These are phyloP conservation scores for Thecocarcelia acutangulata DNA, from an alignment of 2,888 invertebrate species.

Conservation along the genomic window DNA sequence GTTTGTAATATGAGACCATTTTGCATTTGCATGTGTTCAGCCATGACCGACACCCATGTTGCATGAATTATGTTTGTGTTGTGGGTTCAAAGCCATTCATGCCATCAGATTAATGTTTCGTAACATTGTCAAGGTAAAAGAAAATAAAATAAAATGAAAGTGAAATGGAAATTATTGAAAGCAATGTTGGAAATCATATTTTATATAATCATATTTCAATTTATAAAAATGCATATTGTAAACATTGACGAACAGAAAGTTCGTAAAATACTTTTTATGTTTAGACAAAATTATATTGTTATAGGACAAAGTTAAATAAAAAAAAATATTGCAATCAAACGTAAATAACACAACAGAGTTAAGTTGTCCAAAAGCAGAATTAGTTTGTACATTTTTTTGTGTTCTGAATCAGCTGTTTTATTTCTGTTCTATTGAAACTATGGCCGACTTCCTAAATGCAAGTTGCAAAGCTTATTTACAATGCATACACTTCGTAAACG, in stretches of 20 bases:
- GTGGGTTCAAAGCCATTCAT: slow-evolving; percentile 49
- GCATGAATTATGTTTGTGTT: slow-evolving; percentile 6
- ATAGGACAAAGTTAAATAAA: too few relatives aligned
- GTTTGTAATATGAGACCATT: slow-evolving; percentile 54
- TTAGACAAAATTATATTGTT: too few relatives aligned
- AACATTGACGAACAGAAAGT: background rate
- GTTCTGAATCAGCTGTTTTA: too few relatives aligned
- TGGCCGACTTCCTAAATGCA: too few relatives aligned
- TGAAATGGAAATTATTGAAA: slow-evolving; percentile 28
- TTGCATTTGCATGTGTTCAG: slow-evolving; percentile 37
- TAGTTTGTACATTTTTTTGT: too few relatives aligned
- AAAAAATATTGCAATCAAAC: too few relatives aligned
- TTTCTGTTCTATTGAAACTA: too few relatives aligned
- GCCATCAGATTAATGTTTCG: slow-evolving; percentile 34
- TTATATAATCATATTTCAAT: background rate
- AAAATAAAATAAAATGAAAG: slow-evolving; percentile 53
- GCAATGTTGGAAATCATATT: background rate
- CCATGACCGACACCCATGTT: slow-evolving; percentile 38
- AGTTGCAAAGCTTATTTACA: too few relatives aligned
- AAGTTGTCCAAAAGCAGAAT: too few relatives aligned
- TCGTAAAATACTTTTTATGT: background rate
- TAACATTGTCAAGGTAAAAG: slow-evolving; percentile 59
- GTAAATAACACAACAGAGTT: too few relatives aligned
- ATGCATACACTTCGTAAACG: too few relatives aligned
- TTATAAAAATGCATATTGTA: too few relatives aligned